Conservation (phyloP, 2,113 vertebrate species). For the Mesembrinibis cayennensis region DNA sequence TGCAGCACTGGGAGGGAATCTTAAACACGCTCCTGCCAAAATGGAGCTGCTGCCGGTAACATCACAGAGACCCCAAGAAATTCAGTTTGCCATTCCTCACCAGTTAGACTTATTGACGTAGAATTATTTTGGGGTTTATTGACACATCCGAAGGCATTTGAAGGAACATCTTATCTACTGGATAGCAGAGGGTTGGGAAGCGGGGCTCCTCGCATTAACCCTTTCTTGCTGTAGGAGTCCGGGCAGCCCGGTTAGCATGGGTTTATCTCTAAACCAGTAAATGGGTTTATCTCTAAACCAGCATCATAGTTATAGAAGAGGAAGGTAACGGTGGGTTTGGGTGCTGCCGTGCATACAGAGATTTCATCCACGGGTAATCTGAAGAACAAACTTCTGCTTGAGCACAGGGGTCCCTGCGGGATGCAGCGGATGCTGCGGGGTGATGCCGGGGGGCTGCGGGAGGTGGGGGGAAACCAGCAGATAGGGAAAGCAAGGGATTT, state of each 20-base stretch:
- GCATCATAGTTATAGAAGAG: accelerated
- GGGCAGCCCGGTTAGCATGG: background rate
- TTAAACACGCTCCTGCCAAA: conserved; percentile 18
- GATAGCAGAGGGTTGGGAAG: background rate
- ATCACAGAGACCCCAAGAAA: background rate
- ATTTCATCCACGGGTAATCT: background rate
- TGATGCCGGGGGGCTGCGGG: background rate
- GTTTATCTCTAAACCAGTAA: background rate
- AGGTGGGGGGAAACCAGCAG: background rate
- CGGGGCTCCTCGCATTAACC: background rate
- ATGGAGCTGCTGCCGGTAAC: background rate
- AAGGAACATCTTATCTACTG: background rate
- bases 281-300: background rate
- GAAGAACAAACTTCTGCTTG: background rate
- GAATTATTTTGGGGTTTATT: background rate
- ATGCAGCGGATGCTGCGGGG: background rate
- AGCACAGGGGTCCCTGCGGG: background rate
- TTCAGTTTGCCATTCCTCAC: accelerated
- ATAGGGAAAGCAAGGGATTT: accelerated
- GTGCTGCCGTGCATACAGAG: background rate
- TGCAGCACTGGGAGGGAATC: conserved; percentile 44
- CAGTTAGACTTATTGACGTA: accelerated
- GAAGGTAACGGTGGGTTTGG: background rate
- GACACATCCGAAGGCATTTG: background rate
- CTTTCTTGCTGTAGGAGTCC: accelerated